These are phyloP conservation scores for Melangyna quadrimaculata DNA, from an alignment of 2,888 invertebrate genomes.

Conservation along the genomic window DNA sequence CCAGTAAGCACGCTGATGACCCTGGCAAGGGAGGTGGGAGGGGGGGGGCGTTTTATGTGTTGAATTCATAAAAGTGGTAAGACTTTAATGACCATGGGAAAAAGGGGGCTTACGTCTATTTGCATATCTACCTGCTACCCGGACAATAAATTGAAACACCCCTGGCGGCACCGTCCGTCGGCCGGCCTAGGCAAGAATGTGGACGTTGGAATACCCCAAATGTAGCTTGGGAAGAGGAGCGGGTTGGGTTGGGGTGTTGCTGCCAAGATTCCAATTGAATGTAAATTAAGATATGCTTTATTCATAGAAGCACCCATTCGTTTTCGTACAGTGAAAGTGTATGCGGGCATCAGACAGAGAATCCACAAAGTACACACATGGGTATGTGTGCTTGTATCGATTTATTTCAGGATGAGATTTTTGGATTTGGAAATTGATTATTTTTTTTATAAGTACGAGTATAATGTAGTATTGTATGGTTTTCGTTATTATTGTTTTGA, in stretches of 20 bases:
- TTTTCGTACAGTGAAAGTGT: constrained; percentile 40
- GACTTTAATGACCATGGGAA: constrained; percentile 25
- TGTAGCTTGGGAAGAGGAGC: constrained; percentile 39
- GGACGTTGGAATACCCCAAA: constrained; percentile 13
- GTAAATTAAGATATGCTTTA: constrained; percentile 71
- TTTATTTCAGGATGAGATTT: constrained; percentile 60
- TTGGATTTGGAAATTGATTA: constrained; percentile 46
- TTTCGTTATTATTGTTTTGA: constrained; percentile 6
- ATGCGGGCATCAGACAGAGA: not conserved
- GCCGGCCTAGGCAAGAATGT: not conserved
- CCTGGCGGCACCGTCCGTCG: not conserved
- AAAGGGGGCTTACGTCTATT: not conserved
- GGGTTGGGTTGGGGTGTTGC: too few relatives aligned
- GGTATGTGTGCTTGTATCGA: constrained; percentile 32
- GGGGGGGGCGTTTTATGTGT: too few relatives aligned
- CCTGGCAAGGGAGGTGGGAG: not conserved
- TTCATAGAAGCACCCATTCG: constrained; percentile 64
- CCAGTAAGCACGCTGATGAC: constrained; percentile 31
- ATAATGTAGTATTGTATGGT: not conserved
- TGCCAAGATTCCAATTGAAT: constrained; percentile 67
- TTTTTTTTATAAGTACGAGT: not conserved
- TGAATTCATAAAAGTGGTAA: constrained; percentile 45
- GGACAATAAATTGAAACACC: constrained; percentile 54
- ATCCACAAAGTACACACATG: not conserved
- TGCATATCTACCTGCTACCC: constrained; percentile 48